Conservation (phyloP, 2,113 vertebrate genomes). For the Psilopsiagon aymara region DNA sequence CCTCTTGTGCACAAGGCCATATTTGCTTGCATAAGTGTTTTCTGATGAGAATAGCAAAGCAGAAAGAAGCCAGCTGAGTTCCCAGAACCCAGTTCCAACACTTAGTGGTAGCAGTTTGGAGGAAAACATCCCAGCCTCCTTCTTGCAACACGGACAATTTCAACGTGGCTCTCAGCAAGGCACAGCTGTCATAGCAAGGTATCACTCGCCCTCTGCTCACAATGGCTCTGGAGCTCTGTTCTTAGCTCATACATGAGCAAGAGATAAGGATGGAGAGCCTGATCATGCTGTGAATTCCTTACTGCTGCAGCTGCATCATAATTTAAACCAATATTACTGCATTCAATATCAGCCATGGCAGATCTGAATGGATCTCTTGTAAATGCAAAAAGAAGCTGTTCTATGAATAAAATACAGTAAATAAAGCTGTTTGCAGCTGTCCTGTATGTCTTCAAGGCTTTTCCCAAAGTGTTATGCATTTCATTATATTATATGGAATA, state of each 20-base stretch:
- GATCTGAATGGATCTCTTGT: background rate
- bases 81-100: background rate
- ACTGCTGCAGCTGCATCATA: background rate
- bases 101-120: background rate
- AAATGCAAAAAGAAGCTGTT: background rate
- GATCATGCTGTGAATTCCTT: constrained; percentile 12
- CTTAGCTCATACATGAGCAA: background rate
- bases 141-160: background rate
- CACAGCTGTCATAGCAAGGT: background rate
- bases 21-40: background rate
- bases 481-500: background rate
- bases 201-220: background rate
- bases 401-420: background rate
- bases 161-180: background rate
- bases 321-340: background rate
- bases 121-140: background rate
- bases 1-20: background rate
- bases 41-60: background rate
- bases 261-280: constrained; percentile 9
- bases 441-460: background rate
- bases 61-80: background rate
- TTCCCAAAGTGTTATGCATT: background rate
- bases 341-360: background rate
- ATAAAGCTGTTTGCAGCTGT: background rate
- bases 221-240: background rate